Conservation (phyloP, 1,140 invertebrate species). For the Drosophila orosa region DNA sequence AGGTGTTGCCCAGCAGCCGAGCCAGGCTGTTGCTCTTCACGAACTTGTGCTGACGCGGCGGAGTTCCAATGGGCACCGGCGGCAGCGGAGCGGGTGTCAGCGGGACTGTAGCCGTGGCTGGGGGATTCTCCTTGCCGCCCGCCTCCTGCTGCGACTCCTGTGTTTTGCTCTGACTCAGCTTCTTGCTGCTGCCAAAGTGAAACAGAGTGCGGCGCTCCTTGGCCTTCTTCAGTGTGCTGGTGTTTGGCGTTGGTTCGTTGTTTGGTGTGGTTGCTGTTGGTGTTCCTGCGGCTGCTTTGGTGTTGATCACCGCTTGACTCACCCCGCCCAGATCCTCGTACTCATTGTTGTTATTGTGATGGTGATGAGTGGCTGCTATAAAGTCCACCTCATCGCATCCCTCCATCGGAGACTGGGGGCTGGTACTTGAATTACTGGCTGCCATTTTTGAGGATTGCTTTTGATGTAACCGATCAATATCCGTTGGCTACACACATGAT, state of each 20-base stretch:
- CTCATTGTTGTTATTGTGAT: conserved; percentile 71
- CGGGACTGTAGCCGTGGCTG: conserved; percentile 26
- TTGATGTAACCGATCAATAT: conserved; percentile 47
- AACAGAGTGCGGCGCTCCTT: conserved; percentile 74
- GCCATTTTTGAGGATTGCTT: conserved; percentile 44
- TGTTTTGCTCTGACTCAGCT: conserved; percentile 44
- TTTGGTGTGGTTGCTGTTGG: conserved; percentile 67
- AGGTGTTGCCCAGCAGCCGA: conserved; percentile 79
- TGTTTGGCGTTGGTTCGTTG: conserved; percentile 66
- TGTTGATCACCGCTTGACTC: conserved; percentile 54
- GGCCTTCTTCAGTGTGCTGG: conserved; percentile 60
- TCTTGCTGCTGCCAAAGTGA: conserved; percentile 63
- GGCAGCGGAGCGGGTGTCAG: conserved; percentile 34
- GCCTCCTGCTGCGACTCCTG: conserved; percentile 7
- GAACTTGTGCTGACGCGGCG: conserved; percentile 77
- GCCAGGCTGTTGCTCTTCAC: conserved; percentile 79
- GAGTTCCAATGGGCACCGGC: conserved; percentile 68
- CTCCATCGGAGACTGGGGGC: conserved; percentile 27
- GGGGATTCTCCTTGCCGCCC: neutral
- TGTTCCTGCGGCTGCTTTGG: conserved; percentile 52
- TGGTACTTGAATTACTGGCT: conserved; percentile 42
- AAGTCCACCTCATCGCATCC: conserved; percentile 72
- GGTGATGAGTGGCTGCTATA: conserved; percentile 34
- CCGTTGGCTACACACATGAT: conserved; percentile 51
- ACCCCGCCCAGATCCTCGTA: conserved; percentile 59